phyloP scores from a whole-genome alignment of 2,888 invertebrate genomes.

The Ptilodon capucinus region DNA sequence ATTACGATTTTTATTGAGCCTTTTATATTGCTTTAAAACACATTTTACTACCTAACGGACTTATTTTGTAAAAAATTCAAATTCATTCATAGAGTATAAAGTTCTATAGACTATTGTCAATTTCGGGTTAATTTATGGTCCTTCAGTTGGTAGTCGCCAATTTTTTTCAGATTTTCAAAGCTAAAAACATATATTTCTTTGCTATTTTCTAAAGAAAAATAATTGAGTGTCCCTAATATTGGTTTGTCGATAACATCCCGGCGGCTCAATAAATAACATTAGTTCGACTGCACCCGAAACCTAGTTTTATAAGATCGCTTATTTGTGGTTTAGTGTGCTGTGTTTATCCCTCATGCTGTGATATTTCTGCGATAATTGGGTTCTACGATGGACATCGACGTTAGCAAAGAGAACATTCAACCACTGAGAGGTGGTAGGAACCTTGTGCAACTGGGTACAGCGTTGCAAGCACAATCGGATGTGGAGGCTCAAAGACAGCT shows the following conservation, averaged over 20 bases:
- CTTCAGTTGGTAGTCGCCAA: slow-evolving; percentile 74
- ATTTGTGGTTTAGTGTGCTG: slow-evolving; percentile 63
- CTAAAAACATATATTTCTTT: slow-evolving; percentile 43
- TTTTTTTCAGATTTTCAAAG: slow-evolving; percentile 66
- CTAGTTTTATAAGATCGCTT: slow-evolving; percentile 50
- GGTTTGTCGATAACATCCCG: slow-evolving; percentile 26
- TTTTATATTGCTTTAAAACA: too few species aligned
- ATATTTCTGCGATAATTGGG: slow-evolving; percentile 58
- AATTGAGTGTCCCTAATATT: slow-evolving; percentile 31
- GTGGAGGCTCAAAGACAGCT: slow-evolving; percentile 86
- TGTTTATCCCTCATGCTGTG: slow-evolving; percentile 74
- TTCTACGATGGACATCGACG: slow-evolving; percentile 88
- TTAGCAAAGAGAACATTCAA: slow-evolving; percentile 97
- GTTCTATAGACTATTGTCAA: slow-evolving; percentile 67
- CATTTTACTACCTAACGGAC: slow-evolving; percentile 48
- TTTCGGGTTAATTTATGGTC: slow-evolving; percentile 69
- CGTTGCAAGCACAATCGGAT: slow-evolving; percentile 89
- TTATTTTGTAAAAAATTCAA: slow-evolving; percentile 55
- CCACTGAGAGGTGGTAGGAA: slow-evolving; percentile 95
- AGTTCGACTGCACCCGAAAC: slow-evolving; percentile 31
- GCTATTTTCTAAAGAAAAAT: slow-evolving; percentile 24
- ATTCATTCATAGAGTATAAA: slow-evolving; percentile 59
- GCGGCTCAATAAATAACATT: slow-evolving; percentile 28
- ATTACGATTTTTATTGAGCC: too few species aligned
- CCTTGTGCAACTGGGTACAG: slow-evolving; percentile 89